Evolutionary conservation across 2,113 vertebrate species (phyloP).

Genomic region (Oreotragus oreotragus): DNA sequence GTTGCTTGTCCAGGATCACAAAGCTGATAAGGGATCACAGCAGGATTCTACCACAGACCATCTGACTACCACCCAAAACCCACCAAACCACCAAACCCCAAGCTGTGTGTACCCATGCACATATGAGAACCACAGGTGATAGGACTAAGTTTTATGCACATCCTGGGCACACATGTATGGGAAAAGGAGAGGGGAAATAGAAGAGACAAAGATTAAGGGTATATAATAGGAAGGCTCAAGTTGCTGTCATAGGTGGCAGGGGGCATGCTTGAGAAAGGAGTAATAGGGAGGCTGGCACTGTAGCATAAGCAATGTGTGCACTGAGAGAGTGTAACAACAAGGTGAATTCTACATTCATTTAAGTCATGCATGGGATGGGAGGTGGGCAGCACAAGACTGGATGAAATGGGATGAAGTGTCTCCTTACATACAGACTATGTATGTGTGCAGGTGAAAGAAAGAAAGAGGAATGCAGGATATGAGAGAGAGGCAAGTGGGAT

Average conservation of each 20-base stretch:
- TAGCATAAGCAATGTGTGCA: neutral
- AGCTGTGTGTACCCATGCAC: neutral
- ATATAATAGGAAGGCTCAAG: neutral
- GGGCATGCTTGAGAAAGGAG: neutral
- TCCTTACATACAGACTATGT: neutral
- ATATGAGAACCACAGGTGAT: neutral
- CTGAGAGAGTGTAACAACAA: neutral
- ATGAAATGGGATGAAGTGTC: neutral
- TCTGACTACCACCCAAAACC: neutral
- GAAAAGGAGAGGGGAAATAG: neutral
- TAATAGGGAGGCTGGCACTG: neutral
- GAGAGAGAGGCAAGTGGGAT: neutral
- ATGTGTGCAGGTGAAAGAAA: neutral
- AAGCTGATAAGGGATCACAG: neutral
- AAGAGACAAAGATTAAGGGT: neutral
- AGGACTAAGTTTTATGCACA: neutral
- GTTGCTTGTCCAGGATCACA: neutral
- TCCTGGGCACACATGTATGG: neutral
- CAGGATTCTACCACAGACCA: neutral
- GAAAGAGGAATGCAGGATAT: neutral
- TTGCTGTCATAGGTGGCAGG: neutral
- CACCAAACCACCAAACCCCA: neutral
- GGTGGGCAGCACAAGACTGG: neutral
- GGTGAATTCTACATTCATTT: neutral
- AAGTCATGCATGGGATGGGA: neutral